Base-by-base conservation (phyloP, 2,113 vertebrate genomes). In the Accipiter virgatus region DNA sequence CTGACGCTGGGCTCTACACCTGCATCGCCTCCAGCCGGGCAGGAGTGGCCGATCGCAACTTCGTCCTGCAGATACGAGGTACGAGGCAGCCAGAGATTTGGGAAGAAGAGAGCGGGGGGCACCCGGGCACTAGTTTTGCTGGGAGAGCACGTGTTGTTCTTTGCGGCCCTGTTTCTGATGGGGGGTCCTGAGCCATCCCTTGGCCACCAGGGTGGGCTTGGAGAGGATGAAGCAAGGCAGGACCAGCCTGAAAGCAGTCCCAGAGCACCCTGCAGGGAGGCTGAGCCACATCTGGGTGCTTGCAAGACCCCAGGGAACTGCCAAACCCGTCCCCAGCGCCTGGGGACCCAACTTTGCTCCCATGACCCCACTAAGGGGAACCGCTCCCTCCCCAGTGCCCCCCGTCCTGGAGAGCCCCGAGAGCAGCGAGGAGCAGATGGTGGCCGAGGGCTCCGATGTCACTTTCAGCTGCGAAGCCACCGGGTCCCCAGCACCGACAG, bases 41-140 rank as follows among this genome's bases (percentile, higher is more conserved):
- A 5, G 99, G 99, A 7, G 98, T 98, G 61, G 98, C 98, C 0
- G 90, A 99, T 77, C 98, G 97, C 58, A 98, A 97, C 93, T 99
- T 99, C n/a, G n/a, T 98, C 85, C 95, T 99, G 73, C 98, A 98
- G 85, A 98, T 99, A 74, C 98, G 96, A 82, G 99, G 99, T 99
- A 98, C 0, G 71, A 68, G 80, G 18, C 45, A 8, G 36, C 15
- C 6, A 8, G n/a, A 29, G 26, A 10, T 1, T 6, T 6, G 16
- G 7, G 27, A 9, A 10, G 1, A 31, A 42, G 36, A 5, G 40
- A 8, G 31, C 3, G 1, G 55, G 8, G 27, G 26, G 9, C 11
- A 8, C 26, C 21, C 1, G 7, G 52, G 6, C 48, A 2, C 38
- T 13, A 2, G 0, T 56, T 73, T 17, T 52, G 19, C 20, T 43